Evolutionary conservation across 2,113 vertebrate genomes (phyloP), one percentile per base, ranked within the genome.

Genomic region (Paracanthobrama guichenoti): DNA sequence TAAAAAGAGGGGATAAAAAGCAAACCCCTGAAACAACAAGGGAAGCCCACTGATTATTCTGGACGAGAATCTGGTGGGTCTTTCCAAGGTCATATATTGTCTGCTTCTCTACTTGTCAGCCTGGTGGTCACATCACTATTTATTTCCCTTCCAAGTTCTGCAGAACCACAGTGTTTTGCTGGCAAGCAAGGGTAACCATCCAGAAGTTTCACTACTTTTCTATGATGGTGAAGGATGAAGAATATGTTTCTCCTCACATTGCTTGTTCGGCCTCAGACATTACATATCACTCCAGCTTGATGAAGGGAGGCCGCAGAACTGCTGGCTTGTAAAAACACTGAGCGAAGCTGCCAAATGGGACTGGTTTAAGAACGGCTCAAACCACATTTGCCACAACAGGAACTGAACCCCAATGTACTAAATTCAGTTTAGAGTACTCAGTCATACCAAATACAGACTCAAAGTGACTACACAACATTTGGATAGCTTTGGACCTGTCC

Each of bases 41-140:
- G 31, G 39, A 88, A 88, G 66, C 46, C 66, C 74, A 53, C 9
- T 35, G 82, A 88, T 84, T 84, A 80, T 85, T 89, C 83, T 87
- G 86, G 84, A 87, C 6, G 26, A 0, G 8, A 59, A 84, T 82
- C 13, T 55, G 60, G 22, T 67, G 50, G 83, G 50, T 16, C 1
- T 73, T 83, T 66, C 79, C 81, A 87, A 85, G 83, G 79, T 22
- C 42, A 16, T 82, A 76, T 46, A 55, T 85, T 16, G 86, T 91
- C 79, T 88, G 79, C 16, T 84, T 84, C 79, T 79, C 22, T 6
- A 24, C 75, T 89, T 89, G 69, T 84, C 12, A 20, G 50, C 80
- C 60, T 10, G 81, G 87, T 81, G 85, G 89, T 87, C 55, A 66
- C 42, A 83, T 79, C 78, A 48, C 81, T 74, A 81, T 53, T 86